Evolutionary conservation across 1,140 invertebrate species (phyloP).

Genomic region (Pseudomyrmex cubaensis): DNA sequence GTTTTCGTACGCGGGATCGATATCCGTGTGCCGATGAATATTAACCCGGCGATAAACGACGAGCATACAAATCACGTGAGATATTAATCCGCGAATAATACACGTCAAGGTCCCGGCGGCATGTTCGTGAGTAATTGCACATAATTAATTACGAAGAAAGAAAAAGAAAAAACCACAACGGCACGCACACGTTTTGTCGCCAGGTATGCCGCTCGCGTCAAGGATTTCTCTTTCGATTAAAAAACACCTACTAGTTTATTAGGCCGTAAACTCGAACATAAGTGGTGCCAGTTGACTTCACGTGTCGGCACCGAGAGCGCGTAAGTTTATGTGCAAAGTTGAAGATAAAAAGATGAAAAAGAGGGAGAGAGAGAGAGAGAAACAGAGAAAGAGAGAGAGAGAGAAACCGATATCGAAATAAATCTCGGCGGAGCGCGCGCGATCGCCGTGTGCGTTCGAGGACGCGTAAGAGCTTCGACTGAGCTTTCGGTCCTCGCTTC

Average conservation of each 20-base stretch:
- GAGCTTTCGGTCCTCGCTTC: slow-evolving; percentile 74
- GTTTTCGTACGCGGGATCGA: slow-evolving; percentile 35
- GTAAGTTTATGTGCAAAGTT: neutral
- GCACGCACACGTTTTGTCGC: slow-evolving; percentile 30
- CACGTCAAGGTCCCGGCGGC: neutral
- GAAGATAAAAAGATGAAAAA: neutral
- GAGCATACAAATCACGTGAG: neutral
- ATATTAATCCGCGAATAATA: neutral
- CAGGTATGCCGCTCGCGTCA: slow-evolving; percentile 23
- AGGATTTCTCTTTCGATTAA: slow-evolving; percentile 34
- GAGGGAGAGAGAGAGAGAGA: no score
- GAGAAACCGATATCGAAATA: slow-evolving; percentile 9
- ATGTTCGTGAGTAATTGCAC: neutral
- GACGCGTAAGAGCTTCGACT: slow-evolving; percentile 77
- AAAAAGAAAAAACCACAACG: neutral
- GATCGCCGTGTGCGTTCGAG: slow-evolving; percentile 70
- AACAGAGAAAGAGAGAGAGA: neutral
- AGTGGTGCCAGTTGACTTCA: slow-evolving; percentile 42
- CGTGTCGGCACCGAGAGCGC: slow-evolving; percentile 2
- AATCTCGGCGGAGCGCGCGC: slow-evolving; percentile 57
- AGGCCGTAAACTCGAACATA: slow-evolving; percentile 14
- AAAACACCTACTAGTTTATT: slow-evolving; percentile 24
- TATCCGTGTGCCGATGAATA: slow-evolving; percentile 14
- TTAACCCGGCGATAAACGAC: neutral
- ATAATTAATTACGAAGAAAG: neutral